Evolutionary conservation across 2,113 vertebrate species (phyloP), one percentile per base, ranked within the genome.

Genomic region (Oncorhynchus nerka): DNA sequence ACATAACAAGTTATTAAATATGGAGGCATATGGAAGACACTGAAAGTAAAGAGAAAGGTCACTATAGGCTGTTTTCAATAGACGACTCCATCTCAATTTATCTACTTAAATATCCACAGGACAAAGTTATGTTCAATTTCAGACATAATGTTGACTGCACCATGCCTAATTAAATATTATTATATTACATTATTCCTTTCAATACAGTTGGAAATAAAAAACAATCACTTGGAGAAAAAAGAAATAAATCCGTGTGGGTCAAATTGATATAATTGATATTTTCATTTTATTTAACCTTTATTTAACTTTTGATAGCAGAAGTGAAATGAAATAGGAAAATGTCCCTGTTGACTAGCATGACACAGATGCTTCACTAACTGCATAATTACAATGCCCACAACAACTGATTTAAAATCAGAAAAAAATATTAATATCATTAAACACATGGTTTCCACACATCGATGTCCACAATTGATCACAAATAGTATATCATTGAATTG

Each of bases 361-460:
- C 64, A 80, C 30, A 79, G 67, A 75, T 85, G 76, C 79, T 84
- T 78, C 32, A 66, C 84, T 81, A 82, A 65, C 67, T 77, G 9
- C 57, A 62, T 69, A 71, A 79, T 81, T 85, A 73, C 30, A 79
- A 32, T 73, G 19, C 62, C 76, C 66, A 74, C 49, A 73, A 67
- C 24, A 57, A 84, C 71, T 77, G 28, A 78, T 77, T 71, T 75
- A 76, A 67, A 51, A 20, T 8, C 75, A 73, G 55, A 55, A 79
- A 75, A n/a, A 59, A 68, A 0, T 4, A 71, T 61, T 61, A 65
- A 11, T 16, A 5, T 73, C 30, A 73, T 73, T 30, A 45, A 28
- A 22, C 13, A 79, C 72, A 64, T 76, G 3, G 48, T 34, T 59
- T 76, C 8, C 45, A 78, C 66, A 82, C 80, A 34, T 51, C 72